Base-by-base conservation (phyloP, 2,113 vertebrate genomes). In the Tetraodon nigroviridis region DNA sequence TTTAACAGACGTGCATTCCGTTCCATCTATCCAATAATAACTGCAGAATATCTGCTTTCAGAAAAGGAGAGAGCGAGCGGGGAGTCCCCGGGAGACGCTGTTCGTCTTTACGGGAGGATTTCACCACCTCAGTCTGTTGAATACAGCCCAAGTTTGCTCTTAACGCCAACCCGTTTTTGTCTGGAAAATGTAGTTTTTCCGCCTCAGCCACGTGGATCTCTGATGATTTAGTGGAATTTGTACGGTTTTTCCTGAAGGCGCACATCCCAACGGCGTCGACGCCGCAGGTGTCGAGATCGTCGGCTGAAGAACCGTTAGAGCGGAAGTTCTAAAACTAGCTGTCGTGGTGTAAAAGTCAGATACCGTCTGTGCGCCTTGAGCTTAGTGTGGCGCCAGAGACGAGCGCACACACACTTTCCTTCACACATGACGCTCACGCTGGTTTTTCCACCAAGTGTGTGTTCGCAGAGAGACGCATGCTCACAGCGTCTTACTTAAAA, bases 401-500 rank as follows among this genome's bases (percentile, higher is more conserved):
- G 41, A 45, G 58, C 50, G 58, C 50, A 42, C 45, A 48, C 59
- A n/a, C 20, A 60, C 60, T 61, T 59, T 65, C 57, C 55, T 64
- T 15, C 42, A 42, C 66, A 52, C 53, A 57, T 62, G 55, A 50
- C 32, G 55, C 51, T 19, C 61, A 18, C 27, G 45, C 40, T 57
- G 52, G 63, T 66, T 61, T 81, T 75, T 79, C 65, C 63, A 72
- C 61, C 70, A 19, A 59, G 50, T 21, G 46, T 53, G 48, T 21
- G 10, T 54, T 40, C 61, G 53, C 63, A 57, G 44, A 50, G 16
- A 57, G 27, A 41, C 2, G 13, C 61, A 57, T 46, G 42, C 49
- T 53, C 61, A 44, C 58, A 62, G 44, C 24, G 45, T 37, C 55
- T 27, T 41, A 66, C 75, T 85, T 79, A 82, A 80, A 80, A 80